phyloP scores from a whole-genome alignment of 2,888 invertebrate genomes.

The Cyclophora albipunctata region DNA sequence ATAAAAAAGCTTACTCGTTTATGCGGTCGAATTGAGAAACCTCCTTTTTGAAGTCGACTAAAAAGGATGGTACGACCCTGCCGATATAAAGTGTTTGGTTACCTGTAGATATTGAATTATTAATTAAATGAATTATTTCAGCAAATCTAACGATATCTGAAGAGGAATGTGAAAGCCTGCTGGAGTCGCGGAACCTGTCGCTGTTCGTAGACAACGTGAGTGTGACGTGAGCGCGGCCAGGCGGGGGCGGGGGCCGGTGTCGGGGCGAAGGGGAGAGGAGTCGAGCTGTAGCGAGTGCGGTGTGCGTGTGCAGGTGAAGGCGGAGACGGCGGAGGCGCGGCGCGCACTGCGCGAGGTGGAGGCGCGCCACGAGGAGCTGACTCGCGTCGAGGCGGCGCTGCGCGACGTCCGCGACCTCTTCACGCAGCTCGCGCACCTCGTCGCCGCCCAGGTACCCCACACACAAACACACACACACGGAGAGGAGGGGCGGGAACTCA shows the following conservation, averaged over 20 bases:
- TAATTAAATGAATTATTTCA: slow-evolving; percentile 25
- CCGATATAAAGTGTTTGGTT: too few species aligned
- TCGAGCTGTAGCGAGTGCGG: neutral
- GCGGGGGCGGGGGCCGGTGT: neutral
- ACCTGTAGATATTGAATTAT: too few species aligned
- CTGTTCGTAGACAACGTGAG: slow-evolving; percentile 69
- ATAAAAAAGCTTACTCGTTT: too few species aligned
- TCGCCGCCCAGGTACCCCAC: slow-evolving; percentile 79
- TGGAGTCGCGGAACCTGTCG: slow-evolving; percentile 57
- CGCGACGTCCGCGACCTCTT: slow-evolving; percentile 87
- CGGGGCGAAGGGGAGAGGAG: neutral
- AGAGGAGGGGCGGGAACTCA: too few species aligned
- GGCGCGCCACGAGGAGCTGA: slow-evolving; percentile 86
- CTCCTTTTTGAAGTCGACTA: too few species aligned
- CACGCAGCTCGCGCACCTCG: slow-evolving; percentile 86
- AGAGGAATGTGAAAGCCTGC: slow-evolving; percentile 61
- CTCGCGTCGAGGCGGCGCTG: slow-evolving; percentile 87
- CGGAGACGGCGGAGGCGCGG: slow-evolving; percentile 85
- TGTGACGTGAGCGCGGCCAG: slow-evolving; percentile 19
- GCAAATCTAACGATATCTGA: slow-evolving; percentile 59
- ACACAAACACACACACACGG: neutral
- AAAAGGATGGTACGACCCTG: too few species aligned
- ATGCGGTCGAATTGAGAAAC: too few species aligned
- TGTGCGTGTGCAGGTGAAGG: slow-evolving; percentile 77
- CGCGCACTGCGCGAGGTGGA: slow-evolving; percentile 86